These are phyloP conservation scores for Bos javanicus DNA, from an alignment of 2,113 vertebrate genomes.

Conservation along the genomic window DNA sequence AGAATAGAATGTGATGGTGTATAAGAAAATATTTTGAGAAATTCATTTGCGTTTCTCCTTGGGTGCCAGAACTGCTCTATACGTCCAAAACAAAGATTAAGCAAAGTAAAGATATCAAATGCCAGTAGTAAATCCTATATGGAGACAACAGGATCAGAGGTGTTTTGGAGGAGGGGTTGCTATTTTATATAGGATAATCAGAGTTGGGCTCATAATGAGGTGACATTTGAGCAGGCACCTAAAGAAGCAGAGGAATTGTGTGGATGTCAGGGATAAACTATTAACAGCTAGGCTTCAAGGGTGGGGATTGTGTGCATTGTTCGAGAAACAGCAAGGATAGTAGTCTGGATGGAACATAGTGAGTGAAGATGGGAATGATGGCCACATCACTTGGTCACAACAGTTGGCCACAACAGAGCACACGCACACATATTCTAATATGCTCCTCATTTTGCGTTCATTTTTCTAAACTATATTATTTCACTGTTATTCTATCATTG, in stretches of 20 bases:
- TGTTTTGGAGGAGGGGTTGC: background rate
- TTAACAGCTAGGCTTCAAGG: background rate
- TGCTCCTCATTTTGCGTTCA: background rate
- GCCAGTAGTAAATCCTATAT: background rate
- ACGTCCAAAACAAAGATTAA: background rate
- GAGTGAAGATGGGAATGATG: background rate
- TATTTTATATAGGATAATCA: background rate
- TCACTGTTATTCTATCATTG: background rate
- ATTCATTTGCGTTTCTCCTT: conserved; percentile 33
- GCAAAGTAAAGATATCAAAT: background rate
- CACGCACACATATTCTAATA: background rate
- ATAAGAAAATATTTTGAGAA: conserved; percentile 43
- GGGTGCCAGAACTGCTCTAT: background rate
- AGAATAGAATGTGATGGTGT: background rate
- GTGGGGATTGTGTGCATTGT: background rate
- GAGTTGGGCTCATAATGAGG: background rate
- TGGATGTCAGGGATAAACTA: background rate
- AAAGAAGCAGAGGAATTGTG: background rate
- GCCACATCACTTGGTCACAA: background rate
- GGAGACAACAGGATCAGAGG: background rate
- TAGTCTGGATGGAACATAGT: background rate
- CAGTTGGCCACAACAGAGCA: background rate
- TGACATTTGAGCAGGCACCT: conserved; percentile 9
- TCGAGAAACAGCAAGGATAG: background rate
- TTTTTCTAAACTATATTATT: background rate